Percentiles rank a stretch among this genome's conserved stretches.
phyloP scores from a whole-genome alignment of 2,888 invertebrate genomes.

The Microctonus brassicae region DNA sequence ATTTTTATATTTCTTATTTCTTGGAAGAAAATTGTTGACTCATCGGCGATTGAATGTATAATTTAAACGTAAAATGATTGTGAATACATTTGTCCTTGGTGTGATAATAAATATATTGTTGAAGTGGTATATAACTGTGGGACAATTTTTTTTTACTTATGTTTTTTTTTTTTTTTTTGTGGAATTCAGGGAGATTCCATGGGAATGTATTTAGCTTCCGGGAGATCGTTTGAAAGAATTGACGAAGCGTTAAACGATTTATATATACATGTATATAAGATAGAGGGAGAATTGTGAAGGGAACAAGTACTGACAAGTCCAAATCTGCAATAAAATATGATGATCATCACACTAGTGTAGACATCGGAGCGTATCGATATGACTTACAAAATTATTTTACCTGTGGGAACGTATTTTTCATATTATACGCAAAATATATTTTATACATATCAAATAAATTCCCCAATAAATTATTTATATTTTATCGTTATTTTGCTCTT shows the following conservation, averaged over 20 bases:
- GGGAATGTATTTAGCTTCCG: slow-evolving; percentile 26
- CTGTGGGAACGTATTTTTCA: background rate
- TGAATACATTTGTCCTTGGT: background rate
- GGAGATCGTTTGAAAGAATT: slow-evolving; percentile 38
- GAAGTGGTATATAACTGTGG: background rate
- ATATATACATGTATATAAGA: slow-evolving; percentile 11
- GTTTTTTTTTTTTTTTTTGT: background rate
- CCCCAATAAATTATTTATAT: background rate
- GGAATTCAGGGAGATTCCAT: background rate
- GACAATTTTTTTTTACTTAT: background rate
- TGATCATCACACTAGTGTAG: background rate
- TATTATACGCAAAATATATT: background rate
- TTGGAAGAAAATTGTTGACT: background rate
- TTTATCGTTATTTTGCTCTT: no score
- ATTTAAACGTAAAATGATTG: background rate
- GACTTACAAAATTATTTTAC: slow-evolving; percentile 25
- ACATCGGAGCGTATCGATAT: slow-evolving; percentile 31
- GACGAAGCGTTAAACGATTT: slow-evolving; percentile 39
- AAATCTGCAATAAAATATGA: slow-evolving; percentile 7
- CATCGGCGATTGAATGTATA: background rate
- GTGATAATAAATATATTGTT: background rate
- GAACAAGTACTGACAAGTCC: background rate
- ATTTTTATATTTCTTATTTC: background rate
- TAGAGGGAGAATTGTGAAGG: background rate
- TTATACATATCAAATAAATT: background rate